Base-by-base conservation (phyloP, 1,140 invertebrate genomes). In the Solen grandis region DNA sequence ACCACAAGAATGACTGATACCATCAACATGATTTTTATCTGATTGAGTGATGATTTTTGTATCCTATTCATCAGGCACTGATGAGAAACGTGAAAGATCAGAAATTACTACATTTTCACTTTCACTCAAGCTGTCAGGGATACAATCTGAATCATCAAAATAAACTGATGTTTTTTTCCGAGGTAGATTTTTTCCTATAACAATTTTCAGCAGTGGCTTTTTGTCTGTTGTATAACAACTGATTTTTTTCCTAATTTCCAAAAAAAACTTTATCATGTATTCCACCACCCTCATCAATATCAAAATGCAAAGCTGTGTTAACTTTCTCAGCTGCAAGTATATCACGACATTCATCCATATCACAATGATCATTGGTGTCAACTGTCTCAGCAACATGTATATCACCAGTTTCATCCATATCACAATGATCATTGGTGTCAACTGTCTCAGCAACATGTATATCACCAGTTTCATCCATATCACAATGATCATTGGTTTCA, bases 301-400 rank as follows among this genome's bases (percentile, higher is more conserved):
- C 59, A 62, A 19, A 62, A 62, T 62, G n/a, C 59, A 19, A 19
- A 62, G 59, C 27, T 62, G 59, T 62, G 59, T 62, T 13, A 62
- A 62, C 59, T 25, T 62, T 62, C 59, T 62, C 59, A 25, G 59
- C 59, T 62, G 29, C 59, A 62, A 25, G 59, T 62, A 22, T 62
- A 25, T 62, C 59, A 62, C 31, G 16, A 62, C 19, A 16, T 27
- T 62, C 3, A 62, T 62, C 19, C n/a, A 62, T 62, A 62, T 33
- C 59, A 62, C 59, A 62, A 33, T 62, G n/a, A 19, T 13, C 59
- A 62, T 19, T 27, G 3, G 59, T 62, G 29, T 19, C 59, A 62
- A 2, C 59, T 25, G 19, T 62, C 59, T 62, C 59, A 62, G 27
- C n/a, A n/a, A n/a, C n/a, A n/a, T n/a, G n/a, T 29, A 62, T 33